Evolutionary conservation across 2,888 invertebrate species (phyloP), one percentile per base, ranked within the genome.

Genomic region (Nomada ruficornis): DNA sequence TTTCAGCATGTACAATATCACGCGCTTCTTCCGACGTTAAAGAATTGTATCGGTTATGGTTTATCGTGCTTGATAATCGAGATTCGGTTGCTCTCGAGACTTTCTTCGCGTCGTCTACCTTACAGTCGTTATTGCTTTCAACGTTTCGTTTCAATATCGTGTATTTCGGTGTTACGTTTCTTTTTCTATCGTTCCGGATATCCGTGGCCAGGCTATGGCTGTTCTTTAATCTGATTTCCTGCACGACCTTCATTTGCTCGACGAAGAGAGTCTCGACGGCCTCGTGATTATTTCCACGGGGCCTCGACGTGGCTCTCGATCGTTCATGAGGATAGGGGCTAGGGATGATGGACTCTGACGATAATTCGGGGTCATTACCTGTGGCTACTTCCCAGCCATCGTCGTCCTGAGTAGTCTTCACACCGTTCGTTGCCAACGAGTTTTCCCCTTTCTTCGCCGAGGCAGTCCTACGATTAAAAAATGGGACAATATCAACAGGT

Each of bases 371-470:
- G 59, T 81, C 26, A 79, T 90, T 92, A 93, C 93, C 93, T 92
- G 89, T 86, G 60, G 90, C 92, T 64, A 90, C 80, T 85, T 91
- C 87, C 93, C 93, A 93, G 50, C 89, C 90, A 42, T 90, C 90
- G 29, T 89, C 85, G 60, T 84, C 86, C 60, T 84, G 70, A 18
- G 70, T 75, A 50, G 79, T 23, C 60, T 88, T 85, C 44, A 42
- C 78, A 23, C 72, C 84, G 65, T 84, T 88, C 26, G 79, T 72
- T 18, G 87, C n/a, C 52, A 62, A 64, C 42, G 64, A 68, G 63
- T 54, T 74, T 71, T 73, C 44, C 75, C 82, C 76, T 77, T 74
- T 74, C 44, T 77, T 67, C 62, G 36, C 23, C n/a, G 74, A 20
- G 29, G 7, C 65, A 15, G 72, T 42, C 50, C 90, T 87, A 69